phyloP scores from a whole-genome alignment of 2,797 vertebrate genomes.

The Catharus ustulatus region DNA sequence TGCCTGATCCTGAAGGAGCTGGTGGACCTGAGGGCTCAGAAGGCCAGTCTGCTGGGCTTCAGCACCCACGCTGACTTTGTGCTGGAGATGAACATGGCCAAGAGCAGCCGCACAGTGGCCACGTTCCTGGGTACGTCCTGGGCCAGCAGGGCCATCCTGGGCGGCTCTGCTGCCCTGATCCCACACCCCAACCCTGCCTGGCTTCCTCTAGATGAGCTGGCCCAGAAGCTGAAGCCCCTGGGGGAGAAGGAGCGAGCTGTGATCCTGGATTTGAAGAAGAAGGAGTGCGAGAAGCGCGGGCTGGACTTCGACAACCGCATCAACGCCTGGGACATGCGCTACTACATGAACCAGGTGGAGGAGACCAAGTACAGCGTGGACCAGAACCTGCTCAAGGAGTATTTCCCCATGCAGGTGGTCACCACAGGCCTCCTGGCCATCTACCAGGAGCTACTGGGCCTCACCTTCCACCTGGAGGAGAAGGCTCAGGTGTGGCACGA shows the following conservation, averaged over 20 bases:
- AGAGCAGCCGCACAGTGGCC: slow-evolving; percentile 84
- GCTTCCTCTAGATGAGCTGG: slow-evolving; percentile 84
- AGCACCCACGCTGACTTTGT: slow-evolving; percentile 91
- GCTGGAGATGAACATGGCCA: slow-evolving; percentile 99
- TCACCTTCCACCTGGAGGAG: slow-evolving; percentile 86
- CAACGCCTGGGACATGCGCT: slow-evolving; percentile 94
- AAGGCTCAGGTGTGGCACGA: slow-evolving; percentile 88
- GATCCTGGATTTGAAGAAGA: slow-evolving; percentile 88
- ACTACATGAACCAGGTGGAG: slow-evolving; percentile 98
- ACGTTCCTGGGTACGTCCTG: slow-evolving; percentile 84
- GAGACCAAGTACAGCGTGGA: slow-evolving; percentile 93
- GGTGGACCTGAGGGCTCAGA: slow-evolving; percentile 87
- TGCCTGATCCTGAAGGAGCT: slow-evolving; percentile 90
- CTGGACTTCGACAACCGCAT: slow-evolving; percentile 82
- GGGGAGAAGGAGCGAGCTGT: slow-evolving; percentile 87
- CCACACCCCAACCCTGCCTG: not conserved
- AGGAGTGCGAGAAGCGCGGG: slow-evolving; percentile 85
- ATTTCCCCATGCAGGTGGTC: slow-evolving; percentile 96
- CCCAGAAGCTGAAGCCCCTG: slow-evolving; percentile 87
- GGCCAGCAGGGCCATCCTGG: accelerated
- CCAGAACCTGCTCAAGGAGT: slow-evolving; percentile 95
- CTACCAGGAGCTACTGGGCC: slow-evolving; percentile 94
- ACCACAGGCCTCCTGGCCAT: slow-evolving; percentile 90
- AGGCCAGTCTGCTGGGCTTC: slow-evolving; percentile 87
- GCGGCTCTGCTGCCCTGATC: not conserved